Conservation (phyloP, 2,113 vertebrate species). For the Mionectes macconnelli region DNA sequence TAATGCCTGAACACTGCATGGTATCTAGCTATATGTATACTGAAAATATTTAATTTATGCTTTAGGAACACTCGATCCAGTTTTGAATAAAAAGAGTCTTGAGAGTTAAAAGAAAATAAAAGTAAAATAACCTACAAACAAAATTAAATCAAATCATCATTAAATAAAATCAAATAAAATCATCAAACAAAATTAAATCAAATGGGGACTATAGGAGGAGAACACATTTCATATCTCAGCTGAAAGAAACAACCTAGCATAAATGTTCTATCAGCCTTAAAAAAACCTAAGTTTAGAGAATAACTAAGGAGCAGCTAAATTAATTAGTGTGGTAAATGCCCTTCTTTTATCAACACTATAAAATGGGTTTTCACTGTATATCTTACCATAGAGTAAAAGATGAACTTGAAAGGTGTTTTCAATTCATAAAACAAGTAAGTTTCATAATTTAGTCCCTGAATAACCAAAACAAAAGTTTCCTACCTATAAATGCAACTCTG, state of each 20-base stretch:
- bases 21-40: not conserved
- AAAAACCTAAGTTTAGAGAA: not conserved
- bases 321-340: not conserved
- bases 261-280: not conserved
- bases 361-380: not conserved
- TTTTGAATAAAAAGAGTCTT: not conserved
- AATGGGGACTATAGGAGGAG: not conserved
- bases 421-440: not conserved
- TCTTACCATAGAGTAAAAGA: not conserved
- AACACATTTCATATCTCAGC: not conserved
- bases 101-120: not conserved
- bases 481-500: not conserved
- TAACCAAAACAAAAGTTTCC: not conserved
- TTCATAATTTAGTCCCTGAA: not conserved
- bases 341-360: not conserved
- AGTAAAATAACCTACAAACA: not conserved
- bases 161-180: too few relatives aligned
- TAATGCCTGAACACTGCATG: not conserved
- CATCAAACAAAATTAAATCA: too few relatives aligned
- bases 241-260: not conserved
- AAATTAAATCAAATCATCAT: too few relatives aligned
- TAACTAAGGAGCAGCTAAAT: not conserved
- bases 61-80: accelerated
- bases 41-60: not conserved
- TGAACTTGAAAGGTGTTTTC: not conserved